Percentiles rank a stretch among this genome's conserved stretches.
These are phyloP conservation scores for Pimephales promelas DNA, from an alignment of 2,113 vertebrate species.

Conservation along the genomic window DNA sequence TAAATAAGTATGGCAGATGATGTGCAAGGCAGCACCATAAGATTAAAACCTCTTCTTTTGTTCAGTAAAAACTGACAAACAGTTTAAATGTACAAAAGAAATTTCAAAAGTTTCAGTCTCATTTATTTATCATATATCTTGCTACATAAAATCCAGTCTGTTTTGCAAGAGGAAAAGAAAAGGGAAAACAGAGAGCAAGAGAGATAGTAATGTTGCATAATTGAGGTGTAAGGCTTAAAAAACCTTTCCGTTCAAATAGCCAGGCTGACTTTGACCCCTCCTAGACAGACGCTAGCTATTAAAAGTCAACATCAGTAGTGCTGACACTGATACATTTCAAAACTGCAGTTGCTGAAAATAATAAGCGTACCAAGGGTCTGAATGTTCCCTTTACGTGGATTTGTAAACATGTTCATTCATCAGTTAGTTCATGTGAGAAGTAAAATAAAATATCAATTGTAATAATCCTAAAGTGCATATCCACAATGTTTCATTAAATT, in stretches of 20 bases:
- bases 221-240: constrained; percentile 1
- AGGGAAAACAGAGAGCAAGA: not conserved
- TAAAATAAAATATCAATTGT: not conserved
- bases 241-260: not conserved
- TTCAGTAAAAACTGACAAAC: no score
- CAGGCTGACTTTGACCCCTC: not conserved
- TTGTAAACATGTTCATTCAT: not conserved
- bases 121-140: not conserved
- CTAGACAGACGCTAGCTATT: constrained; percentile 15
- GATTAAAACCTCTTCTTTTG: no score
- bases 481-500: not conserved
- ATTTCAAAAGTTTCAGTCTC: not conserved
- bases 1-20: no score
- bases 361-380: not conserved
- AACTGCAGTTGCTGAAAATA: not conserved
- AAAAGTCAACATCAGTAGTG: constrained; percentile 23
- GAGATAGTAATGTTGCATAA: constrained; percentile 28
- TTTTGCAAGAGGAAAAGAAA: constrained; percentile 1
- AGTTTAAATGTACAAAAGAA: no score
- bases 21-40: no score
- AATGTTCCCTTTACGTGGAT: constrained; percentile 1
- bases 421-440: not conserved
- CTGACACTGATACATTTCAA: constrained; percentile 13
- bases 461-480: not conserved
- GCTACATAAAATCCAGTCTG: not conserved